Conservation (phyloP, 2,888 invertebrate species). For the Erebia epiphron region DNA sequence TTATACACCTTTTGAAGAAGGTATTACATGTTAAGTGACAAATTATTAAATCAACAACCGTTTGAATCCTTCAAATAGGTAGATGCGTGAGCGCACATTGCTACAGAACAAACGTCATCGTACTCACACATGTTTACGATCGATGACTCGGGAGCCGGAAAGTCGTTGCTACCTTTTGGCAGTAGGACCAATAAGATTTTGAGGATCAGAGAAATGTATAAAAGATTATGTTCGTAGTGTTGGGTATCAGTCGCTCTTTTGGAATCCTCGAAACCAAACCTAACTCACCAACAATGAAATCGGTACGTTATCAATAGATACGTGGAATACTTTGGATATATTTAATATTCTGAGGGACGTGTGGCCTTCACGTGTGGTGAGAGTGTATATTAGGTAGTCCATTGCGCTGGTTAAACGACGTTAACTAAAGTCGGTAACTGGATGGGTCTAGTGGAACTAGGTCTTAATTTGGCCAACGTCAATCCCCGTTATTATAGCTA, state of each 20-base stretch:
- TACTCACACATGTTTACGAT: constrained; percentile 9
- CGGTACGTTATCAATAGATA: constrained; percentile 18
- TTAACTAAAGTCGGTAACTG: too few species aligned
- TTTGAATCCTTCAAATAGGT: constrained; percentile 51
- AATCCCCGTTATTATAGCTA: too few species aligned
- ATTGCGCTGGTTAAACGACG: too few species aligned
- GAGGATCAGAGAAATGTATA: constrained; percentile 65
- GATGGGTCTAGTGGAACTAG: too few species aligned
- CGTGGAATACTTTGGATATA: background rate
- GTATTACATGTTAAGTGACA: constrained; percentile 55
- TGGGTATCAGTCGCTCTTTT: constrained; percentile 69
- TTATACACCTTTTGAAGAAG: constrained; percentile 29
- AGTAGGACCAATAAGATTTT: constrained; percentile 20
- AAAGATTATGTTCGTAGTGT: constrained; percentile 62
- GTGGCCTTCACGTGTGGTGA: background rate
- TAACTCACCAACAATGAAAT: constrained; percentile 31
- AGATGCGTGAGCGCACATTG: constrained; percentile 41
- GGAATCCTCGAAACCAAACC: constrained; percentile 56
- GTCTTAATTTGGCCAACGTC: too few species aligned
- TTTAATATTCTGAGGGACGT: background rate
- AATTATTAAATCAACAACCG: constrained; percentile 58
- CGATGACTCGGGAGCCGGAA: constrained; percentile 6
- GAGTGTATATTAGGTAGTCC: too few species aligned
- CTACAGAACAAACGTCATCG: constrained; percentile 20
- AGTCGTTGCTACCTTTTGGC: constrained; percentile 40